Base-by-base conservation (phyloP, 2,797 vertebrate species). In the Carcharodon carcharias region DNA sequence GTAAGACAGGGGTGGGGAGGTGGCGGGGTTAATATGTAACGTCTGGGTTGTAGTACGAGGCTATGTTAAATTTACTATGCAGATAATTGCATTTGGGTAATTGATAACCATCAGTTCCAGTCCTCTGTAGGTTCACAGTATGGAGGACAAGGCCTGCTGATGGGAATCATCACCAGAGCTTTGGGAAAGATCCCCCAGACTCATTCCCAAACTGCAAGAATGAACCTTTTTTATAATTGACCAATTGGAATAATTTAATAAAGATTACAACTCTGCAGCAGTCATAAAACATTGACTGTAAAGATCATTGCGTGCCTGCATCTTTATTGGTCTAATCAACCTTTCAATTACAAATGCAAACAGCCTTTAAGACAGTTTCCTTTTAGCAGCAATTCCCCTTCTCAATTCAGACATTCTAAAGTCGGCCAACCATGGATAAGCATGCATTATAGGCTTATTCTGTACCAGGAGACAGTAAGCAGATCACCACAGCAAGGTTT, bases 391-490 rank as follows among this genome's bases (percentile, higher is more conserved):
- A 40, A 69, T 67, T 67, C 50, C 21, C 40, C 63, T 73, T 73
- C 69, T 95, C 94, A 95, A 73, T 95, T 73, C 45, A 77, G 94
- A 95, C 31, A 56, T 31, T 73, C 94, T 56, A 73, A 69, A 77
- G 54, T 77, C 94, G 95, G 71, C 26, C 94, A 77, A 73, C 45
- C 94, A 56, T 77, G 54, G 50, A 45, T 95, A 50, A 73, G 50
- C 67, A 95, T 73, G 67, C 69, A 95, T 54, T 95, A 73, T 67
- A 35, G 26, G 50, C 26, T 73, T 67, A 73, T 3, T 35, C 65
- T 73, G 31, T 54, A 14, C 40, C 28, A 73, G 94, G 45, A 95
- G 69, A 54, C 69, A 73, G 45, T 77, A 71, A 95, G 95, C 45
- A 58, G 50, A 95, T 77, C 5, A 77, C 28, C 65, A 77, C 16